These are phyloP conservation scores for Ormia ochracea DNA, from an alignment of 2,888 invertebrate genomes.

Conservation along the genomic window DNA sequence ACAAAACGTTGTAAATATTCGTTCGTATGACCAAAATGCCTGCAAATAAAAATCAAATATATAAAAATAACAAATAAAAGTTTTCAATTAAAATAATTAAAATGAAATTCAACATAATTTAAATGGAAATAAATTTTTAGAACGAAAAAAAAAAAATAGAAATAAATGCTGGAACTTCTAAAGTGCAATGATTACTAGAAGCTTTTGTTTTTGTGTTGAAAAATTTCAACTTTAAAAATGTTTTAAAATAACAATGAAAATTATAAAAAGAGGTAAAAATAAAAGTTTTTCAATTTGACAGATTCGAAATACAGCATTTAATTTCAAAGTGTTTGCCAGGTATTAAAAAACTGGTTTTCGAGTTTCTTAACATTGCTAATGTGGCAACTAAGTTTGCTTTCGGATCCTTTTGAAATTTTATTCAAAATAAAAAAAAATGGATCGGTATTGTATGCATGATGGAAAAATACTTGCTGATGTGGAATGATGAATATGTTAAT, in stretches of 20 bases:
- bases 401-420: too few species aligned
- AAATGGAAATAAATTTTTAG: conserved; percentile 30
- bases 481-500: too few species aligned
- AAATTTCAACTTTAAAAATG: background rate
- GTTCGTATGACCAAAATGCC: conserved; percentile 5
- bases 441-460: too few species aligned
- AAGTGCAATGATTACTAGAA: conserved; percentile 10
- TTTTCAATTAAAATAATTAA: conserved; percentile 57
- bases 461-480: too few species aligned
- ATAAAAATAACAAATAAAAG: conserved; percentile 43
- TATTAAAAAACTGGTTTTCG: background rate
- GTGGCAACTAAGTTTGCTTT: too few species aligned
- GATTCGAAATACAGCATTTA: background rate
- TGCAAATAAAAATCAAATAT: conserved; percentile 34
- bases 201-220: conserved; percentile 25
- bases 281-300: conserved; percentile 12
- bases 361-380: too few species aligned
- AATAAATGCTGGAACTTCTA: background rate
- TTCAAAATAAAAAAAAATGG: too few species aligned
- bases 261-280: background rate
- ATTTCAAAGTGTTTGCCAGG: background rate
- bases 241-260: background rate
- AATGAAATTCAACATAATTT: conserved; percentile 52
- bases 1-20: conserved; percentile 28
- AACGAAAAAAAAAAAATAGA: background rate